Base-by-base conservation (phyloP, 2,113 vertebrate genomes). In the Sinocyclocheilus grahami region DNA sequence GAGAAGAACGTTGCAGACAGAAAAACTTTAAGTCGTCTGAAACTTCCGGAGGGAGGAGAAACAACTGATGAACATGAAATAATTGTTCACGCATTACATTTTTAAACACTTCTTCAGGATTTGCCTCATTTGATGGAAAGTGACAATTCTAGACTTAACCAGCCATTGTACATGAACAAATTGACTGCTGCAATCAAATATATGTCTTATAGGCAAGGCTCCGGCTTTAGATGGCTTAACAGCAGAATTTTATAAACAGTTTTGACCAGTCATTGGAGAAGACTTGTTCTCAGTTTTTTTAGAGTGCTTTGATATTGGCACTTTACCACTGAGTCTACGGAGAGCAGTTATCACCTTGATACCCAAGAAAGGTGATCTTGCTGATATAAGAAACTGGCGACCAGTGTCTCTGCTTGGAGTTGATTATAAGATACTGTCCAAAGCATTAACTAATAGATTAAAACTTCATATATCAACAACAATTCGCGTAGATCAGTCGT, bases 341-440 rank as follows among this genome's bases (percentile, higher is more conserved):
- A n/a, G 18, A 30, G 85, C 63, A 4, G 63, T 74, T 1, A 58
- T 81, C 1, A 71, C 78, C 3, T 69, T 81, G 60, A 8, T 86
- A 9, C 76, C 77, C 3, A 71, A 86, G 39, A 86, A 80, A 18
- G 84, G 62, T 13, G 62, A 86, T 24, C 30, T 76, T 11, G 83
- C 18, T 0, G 24, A 65, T 4, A 22, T 85, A 10, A 65, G 65
- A 30, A 65, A 78, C 27, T 86, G 63, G 65, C 18, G 53, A 2
- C 78, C 85, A 1, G 67, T 82, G 4, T 69, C 78, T 11, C 20
- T 86, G 4, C 60, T 75, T 42, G 42, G 7, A 42, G 42, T 42
- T 42, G 42, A 42, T 42, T 9, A 42, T 42, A 42, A 42, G 42
- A 74, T 78, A 14, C 16, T 85, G 5, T 85, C 74, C 0, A 85